Evolutionary conservation across 2,113 vertebrate genomes (phyloP).

Genomic region (Myrmecophaga tridactyla): DNA sequence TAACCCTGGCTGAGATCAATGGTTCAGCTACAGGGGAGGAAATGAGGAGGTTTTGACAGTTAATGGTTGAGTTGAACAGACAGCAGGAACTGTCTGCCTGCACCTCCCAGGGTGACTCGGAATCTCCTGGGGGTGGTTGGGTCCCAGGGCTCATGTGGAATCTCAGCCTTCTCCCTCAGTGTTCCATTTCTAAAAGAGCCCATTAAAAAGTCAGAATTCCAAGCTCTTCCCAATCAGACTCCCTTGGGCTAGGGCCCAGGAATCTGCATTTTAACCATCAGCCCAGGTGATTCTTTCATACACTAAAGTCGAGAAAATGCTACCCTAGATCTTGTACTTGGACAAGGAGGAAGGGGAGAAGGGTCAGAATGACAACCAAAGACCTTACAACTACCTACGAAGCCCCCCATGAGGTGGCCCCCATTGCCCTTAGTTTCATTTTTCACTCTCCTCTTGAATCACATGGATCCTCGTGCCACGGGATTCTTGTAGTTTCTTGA

Average conservation of each 20-base stretch:
- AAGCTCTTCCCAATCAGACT: background rate
- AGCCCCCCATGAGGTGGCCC: background rate
- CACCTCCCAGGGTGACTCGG: background rate
- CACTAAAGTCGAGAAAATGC: background rate
- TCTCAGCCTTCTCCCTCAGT: background rate
- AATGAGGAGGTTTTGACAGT: background rate
- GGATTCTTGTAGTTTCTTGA: background rate
- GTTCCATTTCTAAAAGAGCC: background rate
- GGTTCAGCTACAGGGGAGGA: background rate
- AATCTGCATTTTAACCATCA: background rate
- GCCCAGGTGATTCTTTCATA: background rate
- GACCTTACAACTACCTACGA: background rate
- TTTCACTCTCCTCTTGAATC: background rate
- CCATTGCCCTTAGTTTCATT: background rate
- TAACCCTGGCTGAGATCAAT: background rate
- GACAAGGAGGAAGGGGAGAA: background rate
- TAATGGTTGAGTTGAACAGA: background rate
- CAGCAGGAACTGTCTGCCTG: background rate
- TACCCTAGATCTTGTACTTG: background rate
- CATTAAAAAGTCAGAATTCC: background rate
- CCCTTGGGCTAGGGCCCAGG: too few relatives aligned
- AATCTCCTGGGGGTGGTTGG: background rate
- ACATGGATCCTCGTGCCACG: fast-evolving
- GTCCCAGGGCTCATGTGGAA: too few relatives aligned
- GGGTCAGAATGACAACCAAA: background rate